phyloP scores from a whole-genome alignment of 2,888 invertebrate genomes.

The Tenthredo distinguenda region DNA sequence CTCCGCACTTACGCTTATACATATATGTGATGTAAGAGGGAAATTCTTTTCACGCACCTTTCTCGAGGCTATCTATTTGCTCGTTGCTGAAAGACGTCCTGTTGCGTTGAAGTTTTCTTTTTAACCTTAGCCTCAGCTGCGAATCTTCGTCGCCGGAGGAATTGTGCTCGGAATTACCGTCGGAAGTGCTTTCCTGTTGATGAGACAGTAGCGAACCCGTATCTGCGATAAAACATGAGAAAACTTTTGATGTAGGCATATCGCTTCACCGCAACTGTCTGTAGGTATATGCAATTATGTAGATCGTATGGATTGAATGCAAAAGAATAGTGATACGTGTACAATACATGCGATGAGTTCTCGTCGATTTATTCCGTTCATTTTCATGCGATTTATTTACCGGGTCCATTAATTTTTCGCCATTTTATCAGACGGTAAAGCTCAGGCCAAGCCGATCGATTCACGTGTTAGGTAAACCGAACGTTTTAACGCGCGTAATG shows the following conservation, averaged over 20 bases:
- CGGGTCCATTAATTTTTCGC: neutral
- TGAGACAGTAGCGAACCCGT: constrained; percentile 76
- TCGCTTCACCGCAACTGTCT: neutral
- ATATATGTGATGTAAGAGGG: neutral
- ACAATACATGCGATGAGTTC: neutral
- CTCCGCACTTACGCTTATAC: too few relatives aligned
- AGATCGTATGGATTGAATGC: neutral
- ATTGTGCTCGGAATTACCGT: constrained; percentile 94
- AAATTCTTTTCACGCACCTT: constrained; percentile 84
- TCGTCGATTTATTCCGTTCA: neutral
- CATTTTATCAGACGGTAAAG: neutral
- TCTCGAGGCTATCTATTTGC: constrained; percentile 98
- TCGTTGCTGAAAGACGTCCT: constrained; percentile 99
- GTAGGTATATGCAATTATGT: neutral
- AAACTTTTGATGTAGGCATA: neutral
- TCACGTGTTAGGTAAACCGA: constrained; percentile 29
- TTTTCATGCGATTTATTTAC: neutral
- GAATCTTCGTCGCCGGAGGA: constrained; percentile 95
- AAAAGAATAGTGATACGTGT: neutral
- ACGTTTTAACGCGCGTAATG: constrained; percentile 40
- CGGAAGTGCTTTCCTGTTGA: constrained; percentile 87
- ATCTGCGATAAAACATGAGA: constrained; percentile 66
- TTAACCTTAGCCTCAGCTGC: constrained; percentile 94
- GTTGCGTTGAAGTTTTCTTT: constrained; percentile 97
- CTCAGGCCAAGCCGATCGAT: neutral